Base-by-base conservation (phyloP, 2,113 vertebrate species). In the Brachypteracias leptosomus region DNA sequence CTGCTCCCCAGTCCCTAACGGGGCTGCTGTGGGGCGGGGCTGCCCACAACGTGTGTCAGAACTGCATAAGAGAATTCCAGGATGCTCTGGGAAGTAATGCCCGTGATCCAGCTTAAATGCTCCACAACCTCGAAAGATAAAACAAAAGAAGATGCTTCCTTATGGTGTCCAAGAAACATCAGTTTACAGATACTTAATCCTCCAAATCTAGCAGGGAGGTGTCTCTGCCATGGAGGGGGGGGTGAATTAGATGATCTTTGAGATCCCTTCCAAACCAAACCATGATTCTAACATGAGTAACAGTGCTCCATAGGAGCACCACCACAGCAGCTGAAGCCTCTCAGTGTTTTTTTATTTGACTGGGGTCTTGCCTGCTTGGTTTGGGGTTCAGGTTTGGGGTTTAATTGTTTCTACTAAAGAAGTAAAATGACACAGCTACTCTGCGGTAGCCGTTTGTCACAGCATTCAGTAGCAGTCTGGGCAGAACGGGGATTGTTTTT, bases 101-200 rank as follows among this genome's bases (percentile, higher is more conserved):
- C 98, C 35, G 99, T 99, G 97, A 99, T 99, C 59, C 95, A 97
- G 61, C 97, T 98, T 59, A 99, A 98, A 91, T 99, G 98, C 57
- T 97, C 96, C 76, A 98, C 93, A 36, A 98, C 98, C 99, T 99
- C 89, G 35, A 87, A 36, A 89, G 54, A 72, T 59, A 21, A 38
- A 2, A 24, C 2, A 9, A 57, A 51, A 14, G 1, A 35, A 40
- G 11, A 29, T 8, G 5, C 26, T 28, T 55, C 35, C 28, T 68
- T 28, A 21, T 2, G 61, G 21, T 20, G 40, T 25, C 33, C 21
- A 11, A 61, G 40, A 36, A 31, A 36, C 1, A 0, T 9, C 6
- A 24, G 24, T 63, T 89, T 13, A 51, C 57, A 93, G 51, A 42
- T 33, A 16, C 51, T 46, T 61, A 94, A 40, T 10, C 6, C 47